Conservation (phyloP, 1,140 invertebrate genomes). For the Zaprionus capensis region DNA sequence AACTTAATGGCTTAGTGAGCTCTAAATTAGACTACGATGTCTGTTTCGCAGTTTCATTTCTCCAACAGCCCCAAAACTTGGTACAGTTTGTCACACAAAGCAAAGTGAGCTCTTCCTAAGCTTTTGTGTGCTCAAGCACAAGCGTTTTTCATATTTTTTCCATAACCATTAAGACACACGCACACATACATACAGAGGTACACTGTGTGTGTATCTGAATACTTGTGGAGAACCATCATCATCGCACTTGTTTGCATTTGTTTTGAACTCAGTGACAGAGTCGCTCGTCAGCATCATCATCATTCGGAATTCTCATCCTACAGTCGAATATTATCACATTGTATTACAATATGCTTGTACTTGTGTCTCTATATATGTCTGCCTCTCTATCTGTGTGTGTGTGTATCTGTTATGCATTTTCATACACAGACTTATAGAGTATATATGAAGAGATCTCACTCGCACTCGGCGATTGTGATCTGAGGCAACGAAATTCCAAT, state of each 20-base stretch:
- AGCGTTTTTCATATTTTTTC: conserved; percentile 72
- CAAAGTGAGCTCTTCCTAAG: conserved; percentile 57
- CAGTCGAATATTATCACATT: conserved; percentile 69
- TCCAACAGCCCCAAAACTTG: conserved; percentile 26
- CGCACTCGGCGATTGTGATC: conserved; percentile 64
- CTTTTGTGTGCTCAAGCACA: conserved; percentile 56
- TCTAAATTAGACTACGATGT: conserved; percentile 5
- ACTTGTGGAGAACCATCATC: conserved; percentile 24
- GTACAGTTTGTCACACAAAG: conserved; percentile 62
- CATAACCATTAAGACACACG: conserved; percentile 67
- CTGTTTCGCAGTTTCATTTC: background rate
- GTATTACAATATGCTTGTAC: conserved; percentile 66
- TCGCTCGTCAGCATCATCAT: conserved; percentile 40
- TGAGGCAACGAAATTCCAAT: conserved; percentile 76
- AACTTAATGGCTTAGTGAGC: background rate
- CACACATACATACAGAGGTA: conserved; percentile 15
- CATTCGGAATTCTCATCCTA: conserved; percentile 37
- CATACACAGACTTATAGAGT: background rate
- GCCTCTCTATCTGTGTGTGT: background rate
- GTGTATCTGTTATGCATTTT: conserved; percentile 45
- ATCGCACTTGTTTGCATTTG: conserved; percentile 55
- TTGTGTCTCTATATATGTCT: conserved; percentile 34
- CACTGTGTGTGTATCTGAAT: conserved; percentile 10
- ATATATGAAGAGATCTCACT: conserved; percentile 13
- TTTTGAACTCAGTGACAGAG: conserved; percentile 62